A percentile compares a stretch with the other conserved stretches of the same genome.
Evolutionary conservation across 2,888 invertebrate species (phyloP).

Genomic region (Melanotus villosus): DNA sequence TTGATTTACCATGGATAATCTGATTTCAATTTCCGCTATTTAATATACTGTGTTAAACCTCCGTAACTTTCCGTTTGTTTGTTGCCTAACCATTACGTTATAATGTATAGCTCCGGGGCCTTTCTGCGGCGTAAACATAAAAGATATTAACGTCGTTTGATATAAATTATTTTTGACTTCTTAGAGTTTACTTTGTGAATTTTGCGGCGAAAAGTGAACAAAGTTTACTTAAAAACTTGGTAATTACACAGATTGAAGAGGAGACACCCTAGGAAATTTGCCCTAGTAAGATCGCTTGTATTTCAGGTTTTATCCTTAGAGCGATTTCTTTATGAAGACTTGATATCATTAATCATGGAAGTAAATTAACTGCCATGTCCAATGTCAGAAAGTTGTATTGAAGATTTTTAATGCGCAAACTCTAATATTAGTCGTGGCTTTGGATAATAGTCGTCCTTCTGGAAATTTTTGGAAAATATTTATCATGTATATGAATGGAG

Average conservation of each 20-base stretch:
- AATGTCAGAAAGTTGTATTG: slow-evolving; percentile 32
- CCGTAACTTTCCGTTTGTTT: neutral
- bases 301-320: slow-evolving; percentile 6
- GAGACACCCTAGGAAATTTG: slow-evolving; percentile 11
- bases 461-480: neutral
- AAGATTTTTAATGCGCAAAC: slow-evolving; percentile 27
- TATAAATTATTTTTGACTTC: neutral
- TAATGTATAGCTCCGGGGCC: neutral
- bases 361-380: slow-evolving; percentile 39
- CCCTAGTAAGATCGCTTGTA: slow-evolving; percentile 10
- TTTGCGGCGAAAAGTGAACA: too few relatives aligned
- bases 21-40: slow-evolving; percentile 16
- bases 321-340: slow-evolving; percentile 29
- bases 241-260: slow-evolving; percentile 18
- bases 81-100: too few relatives aligned
- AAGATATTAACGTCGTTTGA: neutral
- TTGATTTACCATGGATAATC: neutral
- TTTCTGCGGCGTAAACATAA: neutral
- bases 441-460: neutral
- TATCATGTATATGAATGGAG: too few relatives aligned
- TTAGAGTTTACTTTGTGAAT: neutral
- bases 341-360: slow-evolving; percentile 34
- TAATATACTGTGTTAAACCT: neutral
- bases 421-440: slow-evolving; percentile 26
- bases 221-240: too few relatives aligned